phyloP scores from a whole-genome alignment of 2,113 vertebrate genomes.

The Ptyas mucosa region DNA sequence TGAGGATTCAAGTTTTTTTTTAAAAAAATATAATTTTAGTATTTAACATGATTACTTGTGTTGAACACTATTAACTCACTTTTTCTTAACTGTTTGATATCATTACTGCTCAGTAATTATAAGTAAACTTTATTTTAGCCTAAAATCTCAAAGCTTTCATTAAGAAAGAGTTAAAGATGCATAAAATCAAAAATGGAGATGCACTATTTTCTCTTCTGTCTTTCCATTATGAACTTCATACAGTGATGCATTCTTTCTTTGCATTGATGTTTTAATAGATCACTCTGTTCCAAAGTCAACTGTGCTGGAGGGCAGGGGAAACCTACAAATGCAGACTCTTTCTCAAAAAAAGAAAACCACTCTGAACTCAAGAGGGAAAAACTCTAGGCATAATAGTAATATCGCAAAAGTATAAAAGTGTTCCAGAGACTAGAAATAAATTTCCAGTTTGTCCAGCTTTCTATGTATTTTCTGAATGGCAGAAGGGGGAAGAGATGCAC shows the following conservation, averaged over 20 bases:
- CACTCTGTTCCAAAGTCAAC: constrained; percentile 28
- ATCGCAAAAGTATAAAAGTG: background rate
- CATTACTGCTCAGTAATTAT: constrained; percentile 82
- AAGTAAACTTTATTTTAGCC: constrained; percentile 65
- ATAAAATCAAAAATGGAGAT: constrained; percentile 85
- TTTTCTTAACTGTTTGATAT: constrained; percentile 91
- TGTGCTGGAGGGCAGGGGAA: constrained; percentile 24
- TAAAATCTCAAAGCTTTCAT: constrained; percentile 76
- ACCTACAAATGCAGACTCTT: constrained; percentile 22
- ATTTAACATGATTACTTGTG: constrained; percentile 98
- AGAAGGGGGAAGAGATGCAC: background rate
- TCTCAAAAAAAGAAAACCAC: constrained; percentile 1
- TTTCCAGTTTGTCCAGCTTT: background rate
- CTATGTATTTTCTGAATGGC: background rate
- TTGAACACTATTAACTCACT: constrained; percentile 89
- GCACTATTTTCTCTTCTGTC: constrained; percentile 62
- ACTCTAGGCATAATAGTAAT: background rate
- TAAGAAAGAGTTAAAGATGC: constrained; percentile 91
- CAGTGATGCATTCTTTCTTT: constrained; percentile 29
- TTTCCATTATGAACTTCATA: constrained; percentile 51
- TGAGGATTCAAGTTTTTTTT: constrained; percentile 88
- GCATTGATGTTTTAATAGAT: constrained; percentile 53
- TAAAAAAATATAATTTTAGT: constrained; percentile 94
- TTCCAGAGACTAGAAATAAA: background rate
- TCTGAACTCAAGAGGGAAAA: background rate